Evolutionary conservation across 2,113 vertebrate species (phyloP), one percentile per base, ranked within the genome.

Genomic region (Orycteropus afer): DNA sequence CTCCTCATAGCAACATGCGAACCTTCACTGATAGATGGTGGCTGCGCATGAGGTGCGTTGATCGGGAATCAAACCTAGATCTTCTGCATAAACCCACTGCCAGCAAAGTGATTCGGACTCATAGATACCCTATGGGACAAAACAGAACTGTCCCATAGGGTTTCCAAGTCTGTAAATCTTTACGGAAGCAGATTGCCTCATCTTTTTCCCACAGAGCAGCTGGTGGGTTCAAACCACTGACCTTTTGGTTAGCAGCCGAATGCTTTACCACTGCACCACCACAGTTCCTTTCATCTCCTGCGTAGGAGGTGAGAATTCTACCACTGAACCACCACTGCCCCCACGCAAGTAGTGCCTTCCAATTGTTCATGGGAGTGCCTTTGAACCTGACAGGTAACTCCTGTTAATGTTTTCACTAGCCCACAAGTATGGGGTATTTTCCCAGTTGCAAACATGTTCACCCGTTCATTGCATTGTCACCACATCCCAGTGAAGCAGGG

Each of bases 401-500:
- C 18, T 71, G 22, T 45, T 65, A 55, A 8, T 0, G 0, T 74
- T 53, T 25, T 51, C 27, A 80, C 45, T 25, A 25, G 37, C 4
- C 5, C 22, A 29, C 3, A 29, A 32, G 12, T 25, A 53, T 34
- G 49, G 37, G 37, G 22, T 63, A 10, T 61, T 61, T 93, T 25
- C 1, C n/a, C 8, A 0, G 2, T 20, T 32, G 47, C 51, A n/a
- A 25, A 34, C 0, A 2, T 15, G 69, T 55, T 89, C 79, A 67
- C 1, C 6, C 32, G 55, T 61, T 61, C 18, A 1, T 1, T 63
- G 34, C 23, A 11, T 29, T 47, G 11, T 40, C 25, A 10, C 25
- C 55, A 11, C 3, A 25, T 45, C 40, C 20, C 22, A 15, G 79
- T 0, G 53, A 79, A 45, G 37, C 49, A 9, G 77, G 37, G 15